Evolutionary conservation across 64 coral and sea anemone genomes (phyloP).

Genomic region (Astreopora myriophthalma): DNA sequence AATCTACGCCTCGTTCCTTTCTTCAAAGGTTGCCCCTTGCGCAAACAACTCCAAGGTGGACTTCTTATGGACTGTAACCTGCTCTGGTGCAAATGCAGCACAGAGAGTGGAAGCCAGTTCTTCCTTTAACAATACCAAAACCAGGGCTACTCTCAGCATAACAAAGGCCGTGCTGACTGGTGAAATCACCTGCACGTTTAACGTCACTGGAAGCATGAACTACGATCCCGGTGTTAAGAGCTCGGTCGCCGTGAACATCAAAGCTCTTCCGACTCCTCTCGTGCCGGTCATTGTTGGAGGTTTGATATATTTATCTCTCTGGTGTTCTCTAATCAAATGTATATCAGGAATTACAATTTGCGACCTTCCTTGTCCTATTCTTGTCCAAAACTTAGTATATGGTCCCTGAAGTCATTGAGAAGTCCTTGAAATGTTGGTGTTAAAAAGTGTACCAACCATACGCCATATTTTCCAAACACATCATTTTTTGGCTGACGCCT

Average conservation of each 20-base stretch:
- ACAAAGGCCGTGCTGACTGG: constrained; percentile 13
- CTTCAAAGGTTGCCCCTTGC: constrained; percentile 59
- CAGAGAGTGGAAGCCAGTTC: constrained; percentile 18
- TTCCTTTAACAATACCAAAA: background rate
- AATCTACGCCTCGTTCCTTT: background rate
- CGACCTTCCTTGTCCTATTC: no score
- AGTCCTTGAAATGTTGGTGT: no score
- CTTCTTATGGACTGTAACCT: constrained; percentile 54
- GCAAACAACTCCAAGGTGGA: constrained; percentile 34
- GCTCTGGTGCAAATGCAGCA: constrained; percentile 33
- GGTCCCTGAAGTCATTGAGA: no score
- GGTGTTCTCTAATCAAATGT: no score
- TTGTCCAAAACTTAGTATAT: no score
- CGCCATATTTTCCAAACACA: no score
- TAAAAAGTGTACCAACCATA: no score
- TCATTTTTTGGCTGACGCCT: no score
- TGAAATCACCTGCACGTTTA: constrained; percentile 45
- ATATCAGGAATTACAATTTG: no score
- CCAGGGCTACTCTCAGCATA: constrained; percentile 33
- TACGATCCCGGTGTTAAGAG: constrained; percentile 38
- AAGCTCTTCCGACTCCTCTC: constrained; percentile 45
- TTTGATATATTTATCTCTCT: background rate
- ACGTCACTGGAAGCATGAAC: constrained; percentile 64
- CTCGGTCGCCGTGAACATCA: constrained; percentile 14
- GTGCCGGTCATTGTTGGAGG: constrained; percentile 51